A percentile compares a stretch with the other conserved stretches of the same genome.
Evolutionary conservation across 2,888 invertebrate genomes (phyloP).

Genomic region (Pardosa pseudoannulata): DNA sequence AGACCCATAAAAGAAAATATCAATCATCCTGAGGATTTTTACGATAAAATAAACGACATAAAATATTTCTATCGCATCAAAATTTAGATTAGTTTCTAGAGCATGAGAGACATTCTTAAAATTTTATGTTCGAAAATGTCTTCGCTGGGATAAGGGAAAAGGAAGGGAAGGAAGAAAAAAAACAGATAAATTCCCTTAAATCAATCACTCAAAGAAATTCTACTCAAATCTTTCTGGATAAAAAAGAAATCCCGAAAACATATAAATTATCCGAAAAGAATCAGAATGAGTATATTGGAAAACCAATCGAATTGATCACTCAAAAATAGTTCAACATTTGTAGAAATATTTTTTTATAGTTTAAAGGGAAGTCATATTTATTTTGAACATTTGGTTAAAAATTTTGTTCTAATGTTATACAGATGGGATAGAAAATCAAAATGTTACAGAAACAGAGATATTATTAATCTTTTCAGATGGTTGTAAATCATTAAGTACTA

Average conservation of each 20-base stretch:
- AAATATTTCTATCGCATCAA: slow-evolving; percentile 17
- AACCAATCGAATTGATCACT: background rate
- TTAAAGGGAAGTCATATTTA: too few species aligned
- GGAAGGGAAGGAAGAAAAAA: background rate
- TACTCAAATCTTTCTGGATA: background rate
- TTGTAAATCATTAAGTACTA: too few species aligned
- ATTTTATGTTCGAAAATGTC: slow-evolving; percentile 9
- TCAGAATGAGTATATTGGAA: slow-evolving; percentile 13
- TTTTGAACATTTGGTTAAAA: too few species aligned
- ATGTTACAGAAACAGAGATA: too few species aligned
- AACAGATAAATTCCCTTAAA: slow-evolving; percentile 4
- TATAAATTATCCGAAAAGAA: slow-evolving; percentile 12
- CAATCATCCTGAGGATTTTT: slow-evolving; percentile 2
- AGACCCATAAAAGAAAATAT: slow-evolving; percentile 14
- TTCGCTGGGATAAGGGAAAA: background rate
- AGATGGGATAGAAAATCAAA: too few species aligned
- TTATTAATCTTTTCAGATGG: too few species aligned
- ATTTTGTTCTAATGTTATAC: too few species aligned
- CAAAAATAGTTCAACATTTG: background rate
- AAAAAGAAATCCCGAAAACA: background rate
- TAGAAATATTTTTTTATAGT: background rate
- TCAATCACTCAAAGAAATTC: slow-evolving; percentile 13
- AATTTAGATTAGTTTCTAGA: slow-evolving; percentile 14
- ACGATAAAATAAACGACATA: slow-evolving; percentile 15
- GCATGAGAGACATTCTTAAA: slow-evolving; percentile 10